Conservation (phyloP, 2,113 vertebrate species). For the Condylura cristata region DNA sequence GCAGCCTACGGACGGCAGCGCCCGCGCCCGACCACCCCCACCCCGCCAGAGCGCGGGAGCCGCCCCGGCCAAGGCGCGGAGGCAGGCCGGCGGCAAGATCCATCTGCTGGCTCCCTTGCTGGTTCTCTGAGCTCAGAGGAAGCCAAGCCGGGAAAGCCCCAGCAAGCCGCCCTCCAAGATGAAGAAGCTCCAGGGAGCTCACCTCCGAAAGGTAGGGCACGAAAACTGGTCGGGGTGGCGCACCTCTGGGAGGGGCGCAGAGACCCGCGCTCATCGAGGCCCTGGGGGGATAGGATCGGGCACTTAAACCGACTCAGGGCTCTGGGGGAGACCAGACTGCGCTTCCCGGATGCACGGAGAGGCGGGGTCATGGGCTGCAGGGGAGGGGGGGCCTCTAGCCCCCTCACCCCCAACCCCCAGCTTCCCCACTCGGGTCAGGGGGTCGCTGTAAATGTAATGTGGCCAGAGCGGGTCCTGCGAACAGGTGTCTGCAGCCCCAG, state of each 20-base stretch:
- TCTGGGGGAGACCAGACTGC: background rate
- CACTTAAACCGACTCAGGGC: background rate
- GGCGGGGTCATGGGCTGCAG: background rate
- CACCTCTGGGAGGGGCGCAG: background rate
- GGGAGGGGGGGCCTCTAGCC: background rate
- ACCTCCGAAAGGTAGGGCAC: slow-evolving; percentile 85
- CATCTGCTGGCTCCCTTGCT: background rate
- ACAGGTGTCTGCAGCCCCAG: slow-evolving; percentile 71
- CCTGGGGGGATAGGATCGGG: background rate
- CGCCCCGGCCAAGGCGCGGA: slow-evolving; percentile 43
- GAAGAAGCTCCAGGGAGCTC: slow-evolving; percentile 86
- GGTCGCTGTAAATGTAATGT: background rate
- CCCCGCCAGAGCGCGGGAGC: slow-evolving; percentile 65
- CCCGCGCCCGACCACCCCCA: background rate
- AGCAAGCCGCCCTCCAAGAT: slow-evolving; percentile 82
- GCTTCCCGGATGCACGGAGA: background rate
- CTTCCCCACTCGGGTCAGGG: background rate
- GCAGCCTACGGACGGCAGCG: slow-evolving; percentile 36
- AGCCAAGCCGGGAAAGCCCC: slow-evolving; percentile 27
- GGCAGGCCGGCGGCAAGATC: background rate
- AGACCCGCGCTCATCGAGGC: background rate
- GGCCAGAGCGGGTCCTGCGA: background rate
- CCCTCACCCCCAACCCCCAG: background rate
- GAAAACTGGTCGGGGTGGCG: background rate
- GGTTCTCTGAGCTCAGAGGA: background rate